These are phyloP conservation scores for Phaethornis superciliosus DNA, from an alignment of 2,113 vertebrate species.

Conservation along the genomic window DNA sequence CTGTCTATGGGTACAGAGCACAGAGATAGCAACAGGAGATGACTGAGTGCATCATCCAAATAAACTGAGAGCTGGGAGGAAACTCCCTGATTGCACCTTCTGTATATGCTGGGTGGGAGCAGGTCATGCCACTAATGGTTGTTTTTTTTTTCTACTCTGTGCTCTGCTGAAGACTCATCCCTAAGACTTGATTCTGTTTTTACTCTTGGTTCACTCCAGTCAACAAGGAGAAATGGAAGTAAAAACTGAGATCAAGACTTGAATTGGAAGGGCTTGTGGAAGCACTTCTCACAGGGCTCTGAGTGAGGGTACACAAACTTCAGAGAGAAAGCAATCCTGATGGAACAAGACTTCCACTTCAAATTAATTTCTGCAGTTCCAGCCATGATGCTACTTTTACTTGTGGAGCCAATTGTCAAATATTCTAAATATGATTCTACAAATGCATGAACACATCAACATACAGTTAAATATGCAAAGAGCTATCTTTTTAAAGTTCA, in stretches of 20 bases:
- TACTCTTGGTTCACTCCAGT: neutral
- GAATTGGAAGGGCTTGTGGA: neutral
- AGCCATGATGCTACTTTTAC: neutral
- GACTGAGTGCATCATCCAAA: rapidly evolving
- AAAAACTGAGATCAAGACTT: neutral
- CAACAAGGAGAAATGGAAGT: neutral
- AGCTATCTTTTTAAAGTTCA: neutral
- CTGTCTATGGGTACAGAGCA: neutral
- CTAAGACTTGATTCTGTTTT: neutral
- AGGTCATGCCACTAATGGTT: neutral
- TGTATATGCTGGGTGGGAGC: too few relatives aligned
- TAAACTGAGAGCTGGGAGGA: neutral
- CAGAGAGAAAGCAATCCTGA: neutral
- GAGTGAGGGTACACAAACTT: neutral
- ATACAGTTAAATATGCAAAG: neutral
- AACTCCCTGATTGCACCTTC: neutral
- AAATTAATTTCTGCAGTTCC: neutral
- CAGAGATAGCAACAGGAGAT: neutral
- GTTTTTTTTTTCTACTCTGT: neutral
- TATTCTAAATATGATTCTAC: neutral
- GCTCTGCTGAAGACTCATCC: neutral
- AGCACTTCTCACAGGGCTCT: neutral
- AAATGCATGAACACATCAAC: neutral
- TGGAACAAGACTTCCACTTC: neutral
- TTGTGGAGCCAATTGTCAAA: neutral